Evolutionary conservation across 2,797 vertebrate genomes (phyloP).

Genomic region (Spatula versicolor): DNA sequence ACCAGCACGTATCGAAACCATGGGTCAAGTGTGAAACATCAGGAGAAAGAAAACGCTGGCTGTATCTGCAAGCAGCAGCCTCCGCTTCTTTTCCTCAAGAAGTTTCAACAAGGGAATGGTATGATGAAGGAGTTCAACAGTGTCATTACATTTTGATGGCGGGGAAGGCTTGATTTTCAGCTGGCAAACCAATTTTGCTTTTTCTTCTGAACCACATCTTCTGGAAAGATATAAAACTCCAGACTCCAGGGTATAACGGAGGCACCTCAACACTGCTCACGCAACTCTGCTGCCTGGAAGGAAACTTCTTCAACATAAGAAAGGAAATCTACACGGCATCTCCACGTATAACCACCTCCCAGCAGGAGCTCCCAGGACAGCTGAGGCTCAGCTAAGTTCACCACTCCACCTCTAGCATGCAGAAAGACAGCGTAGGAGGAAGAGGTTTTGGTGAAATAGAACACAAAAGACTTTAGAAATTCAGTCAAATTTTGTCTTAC

Average conservation of each 20-base stretch:
- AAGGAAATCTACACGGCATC: background rate
- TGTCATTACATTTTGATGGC: background rate
- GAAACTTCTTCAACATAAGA: background rate
- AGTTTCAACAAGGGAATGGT: background rate
- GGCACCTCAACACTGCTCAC: background rate
- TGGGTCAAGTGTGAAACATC: background rate
- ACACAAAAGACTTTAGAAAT: background rate
- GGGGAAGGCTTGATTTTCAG: background rate
- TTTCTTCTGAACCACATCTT: background rate
- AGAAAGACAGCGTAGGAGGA: background rate
- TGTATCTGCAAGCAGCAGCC: background rate
- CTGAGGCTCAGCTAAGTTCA: background rate
- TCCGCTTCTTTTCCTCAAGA: background rate
- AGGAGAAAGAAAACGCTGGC: background rate
- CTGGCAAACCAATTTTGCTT: background rate
- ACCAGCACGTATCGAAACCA: background rate
- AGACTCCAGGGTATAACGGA: background rate
- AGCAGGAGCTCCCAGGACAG: background rate
- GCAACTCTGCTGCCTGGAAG: background rate
- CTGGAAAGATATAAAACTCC: background rate
- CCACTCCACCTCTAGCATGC: background rate
- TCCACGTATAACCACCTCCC: background rate
- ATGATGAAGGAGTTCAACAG: background rate
- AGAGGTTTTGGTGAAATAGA: background rate
- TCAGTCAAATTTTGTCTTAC: background rate